A percentile compares a stretch with the other conserved stretches of the same genome.
Evolutionary conservation across 2,888 invertebrate genomes (phyloP).

Genomic region (Papilio elwesi): DNA sequence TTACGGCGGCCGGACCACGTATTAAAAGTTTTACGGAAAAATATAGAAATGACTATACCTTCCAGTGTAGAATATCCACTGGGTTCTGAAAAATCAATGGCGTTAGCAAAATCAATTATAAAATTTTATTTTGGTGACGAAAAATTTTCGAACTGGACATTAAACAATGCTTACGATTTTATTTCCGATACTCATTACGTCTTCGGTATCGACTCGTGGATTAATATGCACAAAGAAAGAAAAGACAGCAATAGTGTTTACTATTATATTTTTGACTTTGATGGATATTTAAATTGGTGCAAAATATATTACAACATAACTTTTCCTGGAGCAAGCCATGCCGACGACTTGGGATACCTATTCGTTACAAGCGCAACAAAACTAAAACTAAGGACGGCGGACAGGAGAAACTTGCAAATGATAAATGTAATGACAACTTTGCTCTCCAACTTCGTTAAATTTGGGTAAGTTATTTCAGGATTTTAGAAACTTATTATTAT

Average conservation of each 20-base stretch:
- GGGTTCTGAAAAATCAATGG: slow-evolving; percentile 43
- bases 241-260: slow-evolving; percentile 41
- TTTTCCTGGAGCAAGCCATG: slow-evolving; percentile 44
- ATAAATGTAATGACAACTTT: slow-evolving; percentile 43
- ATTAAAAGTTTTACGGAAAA: slow-evolving; percentile 44
- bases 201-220: slow-evolving; percentile 43
- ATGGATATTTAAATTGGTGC: slow-evolving; percentile 46
- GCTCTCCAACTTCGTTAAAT: slow-evolving; percentile 50
- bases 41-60: slow-evolving; percentile 51
- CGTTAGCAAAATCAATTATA: slow-evolving; percentile 46
- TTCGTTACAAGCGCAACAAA: slow-evolving; percentile 44
- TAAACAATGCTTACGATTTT: slow-evolving; percentile 43
- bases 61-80: slow-evolving; percentile 50
- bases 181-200: slow-evolving; percentile 47
- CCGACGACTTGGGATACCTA: slow-evolving; percentile 44
- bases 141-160: slow-evolving; percentile 36
- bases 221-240: slow-evolving; percentile 43
- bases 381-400: slow-evolving; percentile 38
- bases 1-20: slow-evolving; percentile 25
- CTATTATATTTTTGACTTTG: slow-evolving; percentile 47
- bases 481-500: too few relatives aligned
- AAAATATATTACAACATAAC: slow-evolving; percentile 39
- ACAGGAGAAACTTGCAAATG: slow-evolving; percentile 42
- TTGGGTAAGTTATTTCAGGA: slow-evolving; percentile 46
- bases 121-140: slow-evolving; percentile 32